These are phyloP conservation scores for Venustoraphidia nigricollis DNA, from an alignment of 2,888 invertebrate species.

Conservation along the genomic window DNA sequence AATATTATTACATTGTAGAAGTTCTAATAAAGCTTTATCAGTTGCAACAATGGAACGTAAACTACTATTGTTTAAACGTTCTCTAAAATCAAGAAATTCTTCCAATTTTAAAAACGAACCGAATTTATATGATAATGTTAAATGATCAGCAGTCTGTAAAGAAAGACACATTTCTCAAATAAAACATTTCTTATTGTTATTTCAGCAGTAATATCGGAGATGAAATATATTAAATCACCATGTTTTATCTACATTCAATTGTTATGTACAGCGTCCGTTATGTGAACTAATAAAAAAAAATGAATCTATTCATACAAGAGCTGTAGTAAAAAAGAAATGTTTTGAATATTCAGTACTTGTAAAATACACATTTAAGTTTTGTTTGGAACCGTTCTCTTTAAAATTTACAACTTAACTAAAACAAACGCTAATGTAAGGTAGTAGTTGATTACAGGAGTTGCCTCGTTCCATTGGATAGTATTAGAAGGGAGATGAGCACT, in stretches of 20 bases:
- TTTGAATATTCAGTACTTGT: no score
- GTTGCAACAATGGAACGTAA: slow-evolving; percentile 52
- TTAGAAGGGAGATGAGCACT: no score
- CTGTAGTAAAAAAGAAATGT: no score
- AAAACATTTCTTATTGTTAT: not conserved
- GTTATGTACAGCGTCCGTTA: not conserved
- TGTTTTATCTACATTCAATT: not conserved
- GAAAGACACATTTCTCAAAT: slow-evolving; percentile 9
- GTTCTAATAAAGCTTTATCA: slow-evolving; percentile 54
- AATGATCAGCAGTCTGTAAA: slow-evolving; percentile 76
- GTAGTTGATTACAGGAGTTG: no score
- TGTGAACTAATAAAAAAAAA: not conserved
- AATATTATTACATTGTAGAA: slow-evolving; percentile 36
- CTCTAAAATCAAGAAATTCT: slow-evolving; percentile 75
- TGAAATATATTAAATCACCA: not conserved
- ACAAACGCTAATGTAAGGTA: no score
- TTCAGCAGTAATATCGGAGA: not conserved
- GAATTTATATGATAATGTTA: slow-evolving; percentile 85
- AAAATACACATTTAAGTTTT: no score
- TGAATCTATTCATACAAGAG: no score
- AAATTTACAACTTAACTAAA: no score
- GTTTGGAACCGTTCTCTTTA: no score
- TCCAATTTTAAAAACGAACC: slow-evolving; percentile 87
- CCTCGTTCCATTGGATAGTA: no score
- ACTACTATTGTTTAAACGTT: slow-evolving; percentile 64